These are phyloP conservation scores for Gymnorhina tibicen DNA, from an alignment of 2,113 vertebrate species.

Conservation along the genomic window DNA sequence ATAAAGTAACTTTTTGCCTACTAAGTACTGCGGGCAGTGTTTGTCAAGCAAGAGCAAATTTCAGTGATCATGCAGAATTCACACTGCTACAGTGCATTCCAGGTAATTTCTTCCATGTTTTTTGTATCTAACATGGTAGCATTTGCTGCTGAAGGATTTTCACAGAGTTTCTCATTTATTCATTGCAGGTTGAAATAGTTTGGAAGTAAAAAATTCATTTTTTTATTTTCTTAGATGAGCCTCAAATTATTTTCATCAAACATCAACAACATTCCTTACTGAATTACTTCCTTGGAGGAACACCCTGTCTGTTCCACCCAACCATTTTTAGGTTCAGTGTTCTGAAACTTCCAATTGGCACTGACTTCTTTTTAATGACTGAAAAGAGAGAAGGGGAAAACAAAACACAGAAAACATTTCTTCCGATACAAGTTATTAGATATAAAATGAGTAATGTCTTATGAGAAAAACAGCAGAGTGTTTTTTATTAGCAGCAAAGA, in stretches of 20 bases:
- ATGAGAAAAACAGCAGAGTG: background rate
- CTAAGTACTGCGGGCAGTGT: background rate
- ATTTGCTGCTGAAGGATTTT: background rate
- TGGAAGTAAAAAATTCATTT: background rate
- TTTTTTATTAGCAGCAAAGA: conserved; percentile 1
- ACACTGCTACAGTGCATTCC: background rate
- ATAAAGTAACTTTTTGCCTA: background rate
- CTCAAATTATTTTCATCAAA: background rate
- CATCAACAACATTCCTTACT: background rate
- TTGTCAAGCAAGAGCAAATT: background rate
- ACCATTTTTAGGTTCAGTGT: background rate
- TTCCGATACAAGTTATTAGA: background rate
- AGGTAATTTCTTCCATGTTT: background rate
- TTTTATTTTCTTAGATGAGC: background rate
- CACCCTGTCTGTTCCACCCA: background rate
- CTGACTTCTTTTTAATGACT: background rate
- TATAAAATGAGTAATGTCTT: background rate
- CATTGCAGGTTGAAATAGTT: background rate
- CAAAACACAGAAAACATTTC: background rate
- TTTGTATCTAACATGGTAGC: background rate
- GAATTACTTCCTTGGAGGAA: conserved; percentile 1
- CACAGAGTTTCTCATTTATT: background rate
- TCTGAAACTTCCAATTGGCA: background rate
- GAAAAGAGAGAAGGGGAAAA: background rate
- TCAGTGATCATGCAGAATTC: background rate